phyloP scores from a whole-genome alignment of 2,797 vertebrate genomes.

The Sebastes oblongus region DNA sequence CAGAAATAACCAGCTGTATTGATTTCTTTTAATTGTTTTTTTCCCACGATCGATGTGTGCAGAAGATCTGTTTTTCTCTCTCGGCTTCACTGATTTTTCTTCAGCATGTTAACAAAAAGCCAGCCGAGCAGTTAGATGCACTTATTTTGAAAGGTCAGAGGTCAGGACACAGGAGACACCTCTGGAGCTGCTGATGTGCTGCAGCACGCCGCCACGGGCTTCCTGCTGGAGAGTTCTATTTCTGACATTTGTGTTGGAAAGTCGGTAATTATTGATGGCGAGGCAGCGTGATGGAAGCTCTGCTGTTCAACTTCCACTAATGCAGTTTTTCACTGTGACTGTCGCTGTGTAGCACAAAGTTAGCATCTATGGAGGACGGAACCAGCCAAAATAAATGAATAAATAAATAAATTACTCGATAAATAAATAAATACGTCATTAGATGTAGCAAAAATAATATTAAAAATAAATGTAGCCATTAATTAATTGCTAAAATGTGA shows the following conservation, averaged over 20 bases:
- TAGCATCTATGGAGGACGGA: too few species aligned
- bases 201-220: background rate
- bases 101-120: background rate
- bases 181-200: background rate
- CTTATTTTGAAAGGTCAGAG: background rate
- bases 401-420: too few species aligned
- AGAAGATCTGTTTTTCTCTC: background rate
- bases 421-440: too few species aligned
- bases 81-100: background rate
- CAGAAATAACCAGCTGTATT: background rate
- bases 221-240: background rate
- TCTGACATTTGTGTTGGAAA: background rate
- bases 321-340: background rate
- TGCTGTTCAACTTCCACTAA: background rate
- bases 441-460: too few species aligned
- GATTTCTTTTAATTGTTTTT: background rate
- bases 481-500: too few species aligned
- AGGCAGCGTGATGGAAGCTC: background rate
- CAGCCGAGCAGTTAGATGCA: background rate
- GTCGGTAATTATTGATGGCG: background rate
- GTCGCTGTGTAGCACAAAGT: background rate
- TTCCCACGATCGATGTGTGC: background rate
- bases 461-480: too few species aligned
- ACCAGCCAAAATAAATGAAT: too few species aligned
- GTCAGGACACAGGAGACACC: background rate